Evolutionary conservation across 1,140 invertebrate species (phyloP), one percentile per base, ranked within the genome.

Genomic region (Drosophila kikkawai): DNA sequence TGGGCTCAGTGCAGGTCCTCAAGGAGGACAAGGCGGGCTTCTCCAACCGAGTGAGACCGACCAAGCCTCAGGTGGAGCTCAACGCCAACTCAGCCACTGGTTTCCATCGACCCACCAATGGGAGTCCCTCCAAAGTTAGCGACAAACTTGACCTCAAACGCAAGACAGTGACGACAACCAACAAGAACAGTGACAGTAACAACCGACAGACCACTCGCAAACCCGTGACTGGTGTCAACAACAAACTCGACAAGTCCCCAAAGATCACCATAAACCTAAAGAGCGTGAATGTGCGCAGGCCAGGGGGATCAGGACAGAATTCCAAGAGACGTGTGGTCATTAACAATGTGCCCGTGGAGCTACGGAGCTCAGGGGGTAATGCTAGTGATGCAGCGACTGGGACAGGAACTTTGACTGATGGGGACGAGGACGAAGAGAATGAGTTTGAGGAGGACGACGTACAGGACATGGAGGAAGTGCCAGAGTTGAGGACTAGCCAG

Each of bases 81-180:
- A 88, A 19, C 29, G 36, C 81, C 4, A 91, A 86, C 44, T 70
- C 86, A 4, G 74, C 51, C 0, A 76, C 48, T 11, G 90, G 90
- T 4, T 78, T 91, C 15, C 82, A 81, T 4, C 63, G 86, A 41
- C 81, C 80, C 22, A 17, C 9, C 2, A 86, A 32, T 4, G 51
- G 32, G 1, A 82, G 79, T 39, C 37, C 65, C 1, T 71, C 55
- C 11, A 88, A 78, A 68, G 69, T 92, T 36, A 91, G 75, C 59
- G 91, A 92, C 82, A 92, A 92, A 82, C 82, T 92, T 1, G 91
- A 92, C 66, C 42, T 92, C 0, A 86, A 81, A 76, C 85, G 86
- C 15, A 88, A 90, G 67, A 85, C 78, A 1, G 39, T 29, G 51
- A 81, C 84, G 9, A 76, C 44, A 3, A 80, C 55, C 48, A 79